A percentile compares a stretch with the other conserved stretches of the same genome.
Conservation (phyloP, 2,113 vertebrate genomes). For the Protobothrops mucrosquamatus region DNA sequence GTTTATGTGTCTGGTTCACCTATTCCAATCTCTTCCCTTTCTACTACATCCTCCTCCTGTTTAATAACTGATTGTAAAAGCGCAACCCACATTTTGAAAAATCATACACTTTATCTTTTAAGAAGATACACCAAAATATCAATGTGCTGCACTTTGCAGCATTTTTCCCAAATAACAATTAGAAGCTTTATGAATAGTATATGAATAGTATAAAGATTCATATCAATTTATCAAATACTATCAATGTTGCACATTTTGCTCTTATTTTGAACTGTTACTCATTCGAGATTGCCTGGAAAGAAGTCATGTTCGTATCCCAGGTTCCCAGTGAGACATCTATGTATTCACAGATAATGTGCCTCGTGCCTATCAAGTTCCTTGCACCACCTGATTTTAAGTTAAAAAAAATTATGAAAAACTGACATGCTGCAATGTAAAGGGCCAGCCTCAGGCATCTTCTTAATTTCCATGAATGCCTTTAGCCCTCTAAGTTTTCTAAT, state of each 20-base stretch:
- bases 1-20: background rate
- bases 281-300: background rate
- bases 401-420: background rate
- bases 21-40: background rate
- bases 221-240: background rate
- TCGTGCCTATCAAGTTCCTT: background rate
- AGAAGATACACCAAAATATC: background rate
- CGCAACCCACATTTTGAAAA: background rate
- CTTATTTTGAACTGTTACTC: slow-evolving; percentile 6
- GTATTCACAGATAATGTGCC: background rate
- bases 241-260: background rate
- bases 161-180: background rate
- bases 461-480: background rate
- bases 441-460: background rate
- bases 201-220: background rate
- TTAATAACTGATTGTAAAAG: background rate
- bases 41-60: background rate
- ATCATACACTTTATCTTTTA: background rate
- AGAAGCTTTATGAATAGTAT: background rate
- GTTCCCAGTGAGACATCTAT: background rate
- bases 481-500: background rate
- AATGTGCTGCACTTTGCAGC: background rate
- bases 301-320: slow-evolving; percentile 6
- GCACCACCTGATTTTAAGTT: background rate
- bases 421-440: background rate